Conservation (phyloP, 1,140 invertebrate genomes). For the Drosophila funebris region DNA sequence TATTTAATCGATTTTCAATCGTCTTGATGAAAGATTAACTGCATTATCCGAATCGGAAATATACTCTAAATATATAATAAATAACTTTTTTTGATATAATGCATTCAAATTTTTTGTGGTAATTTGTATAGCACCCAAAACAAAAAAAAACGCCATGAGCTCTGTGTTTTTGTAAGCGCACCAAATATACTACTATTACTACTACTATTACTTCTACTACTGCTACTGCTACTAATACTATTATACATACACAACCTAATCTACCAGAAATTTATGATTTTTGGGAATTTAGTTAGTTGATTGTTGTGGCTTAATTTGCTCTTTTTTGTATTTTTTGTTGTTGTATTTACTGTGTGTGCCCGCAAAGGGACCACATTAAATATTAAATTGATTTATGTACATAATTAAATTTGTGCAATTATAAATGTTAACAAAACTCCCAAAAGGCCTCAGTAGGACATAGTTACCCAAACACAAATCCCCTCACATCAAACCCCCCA, state of each 20-base stretch:
- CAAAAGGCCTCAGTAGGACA: slow-evolving; percentile 26
- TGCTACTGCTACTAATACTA: slow-evolving; percentile 14
- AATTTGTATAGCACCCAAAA: slow-evolving; percentile 79
- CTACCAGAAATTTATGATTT: slow-evolving; percentile 43
- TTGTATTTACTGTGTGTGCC: background rate
- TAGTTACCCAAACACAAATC: slow-evolving; percentile 2
- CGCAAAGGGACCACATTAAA: slow-evolving; percentile 53
- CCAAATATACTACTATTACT: slow-evolving; percentile 38
- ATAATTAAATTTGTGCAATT: slow-evolving; percentile 80
- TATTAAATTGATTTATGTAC: slow-evolving; percentile 78
- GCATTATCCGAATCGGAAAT: slow-evolving; percentile 42
- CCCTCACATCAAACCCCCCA: background rate
- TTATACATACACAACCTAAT: slow-evolving; percentile 25
- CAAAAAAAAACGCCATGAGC: slow-evolving; percentile 45
- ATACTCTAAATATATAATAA: slow-evolving; percentile 58
- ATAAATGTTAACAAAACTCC: slow-evolving; percentile 69
- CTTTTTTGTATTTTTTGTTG: slow-evolving; percentile 17
- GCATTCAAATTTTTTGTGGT: slow-evolving; percentile 78
- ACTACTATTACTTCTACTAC: slow-evolving; percentile 28
- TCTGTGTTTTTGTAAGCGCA: slow-evolving; percentile 72
- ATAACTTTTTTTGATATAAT: slow-evolving; percentile 70
- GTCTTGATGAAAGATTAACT: slow-evolving; percentile 37
- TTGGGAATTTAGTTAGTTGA: slow-evolving; percentile 57
- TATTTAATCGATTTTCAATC: slow-evolving; percentile 55
- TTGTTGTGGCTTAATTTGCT: slow-evolving; percentile 23